These are phyloP conservation scores for Pangasius mekongensis DNA, from an alignment of 2,797 vertebrate species.

Conservation along the genomic window DNA sequence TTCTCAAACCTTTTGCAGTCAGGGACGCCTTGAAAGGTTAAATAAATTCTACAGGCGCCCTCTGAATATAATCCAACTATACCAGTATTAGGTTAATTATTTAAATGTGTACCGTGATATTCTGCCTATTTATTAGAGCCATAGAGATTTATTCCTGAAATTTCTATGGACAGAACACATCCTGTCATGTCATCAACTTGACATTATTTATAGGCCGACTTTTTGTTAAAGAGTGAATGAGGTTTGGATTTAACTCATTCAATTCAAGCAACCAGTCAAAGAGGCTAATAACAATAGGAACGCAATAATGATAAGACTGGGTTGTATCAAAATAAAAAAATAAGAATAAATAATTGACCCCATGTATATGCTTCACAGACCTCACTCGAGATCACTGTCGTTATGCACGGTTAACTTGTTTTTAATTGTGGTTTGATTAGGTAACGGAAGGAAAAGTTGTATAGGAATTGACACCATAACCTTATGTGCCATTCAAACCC, in stretches of 20 bases:
- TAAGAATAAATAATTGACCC: not conserved
- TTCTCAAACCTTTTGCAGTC: not conserved
- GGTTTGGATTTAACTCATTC: not conserved
- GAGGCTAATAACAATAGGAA: not conserved
- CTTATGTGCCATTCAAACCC: not conserved
- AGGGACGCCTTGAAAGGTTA: not conserved
- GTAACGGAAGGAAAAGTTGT: not conserved
- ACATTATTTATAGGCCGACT: not conserved
- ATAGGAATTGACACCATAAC: not conserved
- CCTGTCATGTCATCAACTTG: not conserved
- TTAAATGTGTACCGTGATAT: not conserved
- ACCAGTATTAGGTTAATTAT: not conserved
- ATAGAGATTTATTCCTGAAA: not conserved
- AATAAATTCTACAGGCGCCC: not conserved
- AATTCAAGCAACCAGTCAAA: conserved; percentile 1
- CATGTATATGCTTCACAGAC: not conserved
- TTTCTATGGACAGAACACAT: not conserved
- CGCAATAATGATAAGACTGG: not conserved
- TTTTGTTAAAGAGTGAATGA: not conserved
- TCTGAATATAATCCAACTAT: not conserved
- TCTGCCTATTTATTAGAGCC: not conserved
- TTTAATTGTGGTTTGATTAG: conserved; percentile 15
- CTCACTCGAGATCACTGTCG: not conserved
- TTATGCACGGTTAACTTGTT: not conserved
- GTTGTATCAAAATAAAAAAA: not conserved